These are phyloP conservation scores for Cheilosia scutellata DNA, from an alignment of 2,888 invertebrate genomes.

Conservation along the genomic window DNA sequence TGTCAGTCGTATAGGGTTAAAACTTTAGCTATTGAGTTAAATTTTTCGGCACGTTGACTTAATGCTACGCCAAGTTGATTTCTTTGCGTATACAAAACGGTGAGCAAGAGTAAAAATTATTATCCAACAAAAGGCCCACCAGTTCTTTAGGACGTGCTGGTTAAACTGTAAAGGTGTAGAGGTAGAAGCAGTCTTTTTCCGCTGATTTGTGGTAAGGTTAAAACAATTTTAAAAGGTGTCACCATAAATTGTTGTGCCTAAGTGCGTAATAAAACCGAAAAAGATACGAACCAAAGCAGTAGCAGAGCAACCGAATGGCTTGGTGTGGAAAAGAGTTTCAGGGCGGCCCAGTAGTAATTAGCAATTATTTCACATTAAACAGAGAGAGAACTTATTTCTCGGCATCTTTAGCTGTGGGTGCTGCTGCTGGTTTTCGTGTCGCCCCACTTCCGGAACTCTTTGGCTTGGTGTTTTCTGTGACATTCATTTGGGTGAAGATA, in stretches of 20 bases:
- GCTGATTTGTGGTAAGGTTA: constrained; percentile 68
- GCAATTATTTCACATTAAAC: constrained; percentile 72
- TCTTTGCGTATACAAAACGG: constrained; percentile 1
- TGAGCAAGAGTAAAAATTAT: constrained; percentile 17
- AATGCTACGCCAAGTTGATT: constrained; percentile 46
- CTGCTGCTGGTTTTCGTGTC: constrained; percentile 17
- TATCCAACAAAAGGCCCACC: constrained; percentile 32
- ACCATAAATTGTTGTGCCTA: constrained; percentile 65
- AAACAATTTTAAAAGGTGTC: constrained; percentile 69
- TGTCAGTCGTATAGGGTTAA: constrained; percentile 31
- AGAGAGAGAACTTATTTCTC: constrained; percentile 41
- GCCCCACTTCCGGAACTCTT: not conserved
- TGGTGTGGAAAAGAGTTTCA: constrained; percentile 26
- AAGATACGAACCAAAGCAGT: constrained; percentile 20
- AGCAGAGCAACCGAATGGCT: not conserved
- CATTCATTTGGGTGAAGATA: constrained; percentile 44
- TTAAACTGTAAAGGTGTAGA: not conserved
- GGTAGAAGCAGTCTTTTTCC: constrained; percentile 33
- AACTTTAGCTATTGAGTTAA: constrained; percentile 31
- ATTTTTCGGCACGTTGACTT: constrained; percentile 26
- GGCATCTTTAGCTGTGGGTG: constrained; percentile 11
- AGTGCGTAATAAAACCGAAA: constrained; percentile 59
- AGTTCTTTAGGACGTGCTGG: not conserved
- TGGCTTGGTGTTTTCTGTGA: constrained; percentile 15
- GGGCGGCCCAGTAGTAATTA: constrained; percentile 63